Evolutionary conservation across 2,888 invertebrate species (phyloP), one percentile per base, ranked within the genome.

Genomic region (Drosophila mercatorum): DNA sequence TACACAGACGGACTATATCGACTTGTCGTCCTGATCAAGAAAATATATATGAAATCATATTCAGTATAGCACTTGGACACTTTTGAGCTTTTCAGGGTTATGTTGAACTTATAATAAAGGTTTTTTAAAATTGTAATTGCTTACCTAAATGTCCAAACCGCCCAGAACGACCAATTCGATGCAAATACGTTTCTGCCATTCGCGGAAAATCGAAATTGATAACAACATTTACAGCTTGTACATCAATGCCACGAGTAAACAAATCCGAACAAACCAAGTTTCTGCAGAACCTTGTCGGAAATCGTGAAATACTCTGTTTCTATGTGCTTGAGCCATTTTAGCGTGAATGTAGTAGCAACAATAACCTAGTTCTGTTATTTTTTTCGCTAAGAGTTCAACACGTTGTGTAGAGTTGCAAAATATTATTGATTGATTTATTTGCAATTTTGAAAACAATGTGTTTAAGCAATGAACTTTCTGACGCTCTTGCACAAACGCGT

Each of bases 301-400:
- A 94, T 99, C 99, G 94, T 99, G 99, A 94, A 99, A 99, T 89
- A 99, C 99, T 90, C 99, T 95, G 94, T 99, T 99, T 93, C 99
- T 96, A 93, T 98, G 97, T 90, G 98, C 97, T 94, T 99, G 99
- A 85, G 98, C 98, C 99, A 99, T 99, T 94, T 98, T 98, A 85
- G 99, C 99, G 94, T 99, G 99, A 88, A 99, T 99, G 94, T 99
- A 99, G 94, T 99, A 99, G 94, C 99, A 99, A 91, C 99, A 99
- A 94, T 99, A 99, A 67, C 99, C 99, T 90, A 99, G 95, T 94
- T 99, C 99, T 36, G 99, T 99, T 91, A 99, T 99, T 94, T 99
- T 99, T 94, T 99, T 99, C 53, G 99, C 99, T 88, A 99, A 94
- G 89, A 99, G 94, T 94, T 99, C 99, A 81, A 99, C 99, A 90